Evolutionary conservation across 2,888 invertebrate species (phyloP).

Genomic region (Empis stercorea): DNA sequence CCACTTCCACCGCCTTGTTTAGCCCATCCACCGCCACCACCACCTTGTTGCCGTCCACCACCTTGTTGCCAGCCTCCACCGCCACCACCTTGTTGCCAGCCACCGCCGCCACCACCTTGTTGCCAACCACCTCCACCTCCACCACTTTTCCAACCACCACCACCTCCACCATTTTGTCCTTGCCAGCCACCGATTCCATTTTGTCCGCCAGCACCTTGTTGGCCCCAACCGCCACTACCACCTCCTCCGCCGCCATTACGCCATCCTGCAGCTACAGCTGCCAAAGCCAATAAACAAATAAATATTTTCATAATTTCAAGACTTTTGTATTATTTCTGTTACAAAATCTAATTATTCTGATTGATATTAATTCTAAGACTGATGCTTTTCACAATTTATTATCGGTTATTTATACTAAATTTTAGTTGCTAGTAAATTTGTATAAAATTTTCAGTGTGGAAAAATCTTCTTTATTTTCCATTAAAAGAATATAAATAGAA

Average conservation of each 20-base stretch:
- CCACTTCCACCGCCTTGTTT: background rate
- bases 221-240: background rate
- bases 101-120: background rate
- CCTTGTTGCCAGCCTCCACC: background rate
- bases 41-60: background rate
- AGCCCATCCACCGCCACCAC: background rate
- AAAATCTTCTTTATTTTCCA: no score
- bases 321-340: background rate
- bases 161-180: background rate
- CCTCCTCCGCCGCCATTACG: background rate
- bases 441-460: no score
- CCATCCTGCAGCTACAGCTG: slow-evolving; percentile 17
- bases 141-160: background rate
- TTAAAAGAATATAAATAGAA: no score
- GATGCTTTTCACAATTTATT: background rate
- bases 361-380: background rate
- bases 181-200: background rate
- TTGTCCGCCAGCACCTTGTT: background rate
- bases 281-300: slow-evolving; percentile 17
- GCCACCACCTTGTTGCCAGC: background rate
- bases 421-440: no score
- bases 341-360: background rate
- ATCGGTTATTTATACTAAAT: background rate
- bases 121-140: background rate
- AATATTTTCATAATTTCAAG: slow-evolving; percentile 20